phyloP scores from a whole-genome alignment of 1,140 invertebrate species.

The Anthonomus grandis region DNA sequence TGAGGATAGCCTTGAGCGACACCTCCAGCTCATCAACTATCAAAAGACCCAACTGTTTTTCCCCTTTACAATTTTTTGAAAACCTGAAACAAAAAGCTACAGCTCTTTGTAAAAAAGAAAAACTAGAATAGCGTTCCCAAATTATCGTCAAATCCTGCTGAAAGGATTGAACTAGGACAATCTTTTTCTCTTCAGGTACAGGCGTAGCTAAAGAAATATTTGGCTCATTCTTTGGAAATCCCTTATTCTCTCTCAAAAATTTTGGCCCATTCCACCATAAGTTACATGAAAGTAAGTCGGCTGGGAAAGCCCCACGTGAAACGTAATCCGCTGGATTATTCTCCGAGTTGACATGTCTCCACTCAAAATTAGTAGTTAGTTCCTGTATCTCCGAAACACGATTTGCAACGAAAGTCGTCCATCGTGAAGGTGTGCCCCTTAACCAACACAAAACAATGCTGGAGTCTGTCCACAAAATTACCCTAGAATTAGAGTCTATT shows the following conservation, averaged over 20 bases:
- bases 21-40: constrained; percentile 3
- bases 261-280: constrained; percentile 3
- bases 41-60: neutral
- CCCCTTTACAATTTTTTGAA: neutral
- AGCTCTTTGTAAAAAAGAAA: neutral
- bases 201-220: neutral
- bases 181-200: neutral
- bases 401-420: constrained; percentile 7
- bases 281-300: neutral
- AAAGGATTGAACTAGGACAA: no score
- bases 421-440: neutral
- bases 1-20: neutral
- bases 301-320: constrained; percentile 1
- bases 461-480: constrained; percentile 7
- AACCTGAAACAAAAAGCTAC: neutral
- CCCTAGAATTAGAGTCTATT: neutral
- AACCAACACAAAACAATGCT: constrained; percentile 5
- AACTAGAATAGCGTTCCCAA: neutral
- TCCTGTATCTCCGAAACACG: constrained; percentile 5
- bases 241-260: constrained; percentile 1
- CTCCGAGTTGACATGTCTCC: constrained; percentile 1
- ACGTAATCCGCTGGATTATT: constrained; percentile 8
- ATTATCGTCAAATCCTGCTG: neutral
- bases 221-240: no score
- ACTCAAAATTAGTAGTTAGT: neutral